A percentile compares a stretch with the other conserved stretches of the same genome.
Evolutionary conservation across 2,888 invertebrate species (phyloP).

Genomic region (Drosophila paracracens): DNA sequence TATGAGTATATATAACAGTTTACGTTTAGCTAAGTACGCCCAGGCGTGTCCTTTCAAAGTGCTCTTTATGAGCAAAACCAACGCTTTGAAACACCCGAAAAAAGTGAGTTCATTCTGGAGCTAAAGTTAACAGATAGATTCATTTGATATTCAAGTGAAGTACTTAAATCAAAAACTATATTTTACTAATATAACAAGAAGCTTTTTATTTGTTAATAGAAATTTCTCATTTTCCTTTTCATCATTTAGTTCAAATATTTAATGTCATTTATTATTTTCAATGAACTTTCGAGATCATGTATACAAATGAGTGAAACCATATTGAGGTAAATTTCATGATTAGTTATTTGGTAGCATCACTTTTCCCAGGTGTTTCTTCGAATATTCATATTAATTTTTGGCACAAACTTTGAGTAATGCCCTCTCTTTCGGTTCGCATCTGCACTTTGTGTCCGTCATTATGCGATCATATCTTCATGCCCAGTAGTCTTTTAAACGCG

Average conservation of each 20-base stretch:
- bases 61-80: slow-evolving; percentile 8
- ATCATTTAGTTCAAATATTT: slow-evolving; percentile 6
- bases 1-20: slow-evolving; percentile 53
- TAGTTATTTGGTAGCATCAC: slow-evolving; percentile 5
- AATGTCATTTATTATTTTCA: slow-evolving; percentile 5
- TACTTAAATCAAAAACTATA: not conserved
- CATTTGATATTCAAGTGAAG: not conserved
- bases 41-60: slow-evolving; percentile 21
- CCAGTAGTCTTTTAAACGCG: slow-evolving; percentile 93
- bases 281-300: slow-evolving; percentile 43
- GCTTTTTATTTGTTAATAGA: slow-evolving; percentile 3
- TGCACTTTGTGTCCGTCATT: slow-evolving; percentile 7
- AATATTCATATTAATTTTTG: slow-evolving; percentile 49
- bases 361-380: slow-evolving; percentile 36
- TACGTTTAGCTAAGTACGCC: slow-evolving; percentile 29
- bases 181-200: slow-evolving; percentile 7
- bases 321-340: slow-evolving; percentile 6
- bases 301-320: slow-evolving; percentile 59
- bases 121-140: slow-evolving; percentile 11
- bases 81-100: slow-evolving; percentile 30
- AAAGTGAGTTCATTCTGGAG: slow-evolving; percentile 3
- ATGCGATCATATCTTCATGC: slow-evolving; percentile 85
- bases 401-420: slow-evolving; percentile 65
- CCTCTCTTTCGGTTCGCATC: slow-evolving; percentile 20
- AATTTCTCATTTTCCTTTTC: slow-evolving; percentile 10